Evolutionary conservation across 2,797 vertebrate species (phyloP), one percentile per base, ranked within the genome.

Genomic region (Parambassis ranga): DNA sequence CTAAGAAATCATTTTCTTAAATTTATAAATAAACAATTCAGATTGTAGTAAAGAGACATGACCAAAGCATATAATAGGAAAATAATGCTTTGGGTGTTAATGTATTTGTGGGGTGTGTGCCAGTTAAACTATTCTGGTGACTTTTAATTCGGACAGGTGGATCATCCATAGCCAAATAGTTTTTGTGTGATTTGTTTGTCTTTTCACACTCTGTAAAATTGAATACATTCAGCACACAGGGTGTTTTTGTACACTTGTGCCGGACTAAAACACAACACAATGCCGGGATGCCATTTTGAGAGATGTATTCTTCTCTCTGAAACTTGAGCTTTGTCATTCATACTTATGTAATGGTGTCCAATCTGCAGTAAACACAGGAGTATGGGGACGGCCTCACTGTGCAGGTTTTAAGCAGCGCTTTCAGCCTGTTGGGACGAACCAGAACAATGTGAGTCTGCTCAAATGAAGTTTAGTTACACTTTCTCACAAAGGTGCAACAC

Each of bases 401-500:
- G 11, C 32, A 61, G 64, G 31, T 38, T 58, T 24, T 50, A 14
- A 23, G 51, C 68, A 49, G 27, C 4, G 1, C 41, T 41, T 22
- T 42, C 44, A 43, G 53, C 11, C 16, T 8, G 39, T 16, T 38
- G 9, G 16, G 35, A n/a, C 16, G 41, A 68, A 35, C 33, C 52
- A 22, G 60, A 67, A 84, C 77, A 84, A 79, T 71, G 51, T 7
- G 28, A 16, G 51, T 60, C 46, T 58, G 26, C 61, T 58, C 27
- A 58, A 27, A 50, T 66, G 28, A 76, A 69, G 75, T 56, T 77
- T 18, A 63, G 67, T 82, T 82, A 81, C 68, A 76, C 74, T 65
- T 70, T 48, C 64, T 58, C 65, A 82, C 70, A 84, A 83, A 78
- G 55, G 32, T 37, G 14, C 41, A 38, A 43, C 65, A 59, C 65